These are phyloP conservation scores for Anser brachyrhynchus DNA, from an alignment of 2,113 vertebrate genomes.

Conservation along the genomic window DNA sequence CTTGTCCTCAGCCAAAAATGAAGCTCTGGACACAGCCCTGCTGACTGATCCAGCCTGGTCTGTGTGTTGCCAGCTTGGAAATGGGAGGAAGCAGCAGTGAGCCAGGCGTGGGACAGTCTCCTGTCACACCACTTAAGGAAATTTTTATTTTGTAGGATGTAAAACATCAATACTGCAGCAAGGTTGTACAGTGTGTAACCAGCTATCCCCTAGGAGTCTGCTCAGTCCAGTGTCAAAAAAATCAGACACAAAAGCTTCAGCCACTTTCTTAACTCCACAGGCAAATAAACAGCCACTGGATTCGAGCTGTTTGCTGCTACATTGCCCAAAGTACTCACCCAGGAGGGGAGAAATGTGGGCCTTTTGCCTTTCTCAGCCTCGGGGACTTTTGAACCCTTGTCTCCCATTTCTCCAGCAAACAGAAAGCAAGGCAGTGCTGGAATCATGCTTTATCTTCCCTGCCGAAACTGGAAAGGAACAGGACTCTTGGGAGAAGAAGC, in stretches of 20 bases:
- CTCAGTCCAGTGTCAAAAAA: not conserved
- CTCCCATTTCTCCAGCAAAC: not conserved
- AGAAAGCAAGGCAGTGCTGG: not conserved
- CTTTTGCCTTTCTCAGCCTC: not conserved
- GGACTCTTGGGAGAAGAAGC: not conserved
- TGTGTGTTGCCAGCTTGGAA: not conserved
- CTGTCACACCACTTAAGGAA: not conserved
- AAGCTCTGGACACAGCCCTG: accelerated
- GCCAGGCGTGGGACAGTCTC: not conserved
- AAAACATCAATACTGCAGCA: not conserved
- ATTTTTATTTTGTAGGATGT: not conserved
- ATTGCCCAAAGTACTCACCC: not conserved
- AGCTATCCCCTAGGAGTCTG: not conserved
- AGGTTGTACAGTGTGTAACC: too few species aligned
- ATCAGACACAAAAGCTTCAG: not conserved
- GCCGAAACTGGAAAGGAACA: not conserved
- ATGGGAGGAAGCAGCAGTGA: not conserved
- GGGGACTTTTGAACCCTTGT: not conserved
- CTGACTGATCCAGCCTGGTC: not conserved
- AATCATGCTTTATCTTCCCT: not conserved
- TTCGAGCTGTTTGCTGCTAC: not conserved
- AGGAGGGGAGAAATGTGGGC: not conserved
- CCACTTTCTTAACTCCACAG: not conserved
- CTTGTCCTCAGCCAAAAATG: not conserved
- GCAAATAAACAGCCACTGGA: not conserved